Evolutionary conservation across 2,888 invertebrate species (phyloP), one percentile per base, ranked within the genome.

Genomic region (Polydrusus tereticollis): DNA sequence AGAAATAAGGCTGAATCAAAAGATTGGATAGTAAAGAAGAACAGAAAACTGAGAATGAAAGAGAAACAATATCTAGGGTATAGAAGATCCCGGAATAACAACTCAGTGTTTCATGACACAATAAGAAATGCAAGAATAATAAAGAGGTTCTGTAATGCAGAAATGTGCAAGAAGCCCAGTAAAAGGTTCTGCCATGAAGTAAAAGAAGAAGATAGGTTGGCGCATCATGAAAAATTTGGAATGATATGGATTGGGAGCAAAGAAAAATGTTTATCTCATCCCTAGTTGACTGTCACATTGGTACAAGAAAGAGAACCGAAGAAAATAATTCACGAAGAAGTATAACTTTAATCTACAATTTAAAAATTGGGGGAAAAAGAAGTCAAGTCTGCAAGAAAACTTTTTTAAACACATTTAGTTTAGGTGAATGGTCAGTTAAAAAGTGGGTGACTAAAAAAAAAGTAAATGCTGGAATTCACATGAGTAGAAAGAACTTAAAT

Each of bases 391-490:
- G n/a, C n/a, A n/a, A n/a, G n/a, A n/a, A n/a, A 62, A 68, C 59
- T 59, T 68, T 68, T 23, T 33, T 68, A 50, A 68, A 69, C 26
- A 62, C 52, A 4, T 68, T 68, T 60, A 20, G 36, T 36, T 47
- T 59, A 59, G 67, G 59, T 66, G 59, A 60, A 59, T 69, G 63
- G 69, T 63, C 69, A 69, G 63, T 20, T 62, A 26, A 20, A 62
- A 63, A 41, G 69, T 69, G 14, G 62, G 16, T 63, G 62, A 62
- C n/a, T n/a, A 69, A n/a, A n/a, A n/a, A n/a, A n/a, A n/a, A n/a
- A n/a, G n/a, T n/a, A n/a, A n/a, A n/a, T n/a, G n/a, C n/a, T n/a
- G n/a, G n/a, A n/a, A n/a, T n/a, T n/a, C n/a, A n/a, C n/a, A n/a
- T n/a, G n/a, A n/a, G n/a, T n/a, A n/a, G n/a, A n/a, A n/a, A n/a